Evolutionary conservation across 2,888 invertebrate genomes (phyloP).

Genomic region (Polymixis flavicincta): DNA sequence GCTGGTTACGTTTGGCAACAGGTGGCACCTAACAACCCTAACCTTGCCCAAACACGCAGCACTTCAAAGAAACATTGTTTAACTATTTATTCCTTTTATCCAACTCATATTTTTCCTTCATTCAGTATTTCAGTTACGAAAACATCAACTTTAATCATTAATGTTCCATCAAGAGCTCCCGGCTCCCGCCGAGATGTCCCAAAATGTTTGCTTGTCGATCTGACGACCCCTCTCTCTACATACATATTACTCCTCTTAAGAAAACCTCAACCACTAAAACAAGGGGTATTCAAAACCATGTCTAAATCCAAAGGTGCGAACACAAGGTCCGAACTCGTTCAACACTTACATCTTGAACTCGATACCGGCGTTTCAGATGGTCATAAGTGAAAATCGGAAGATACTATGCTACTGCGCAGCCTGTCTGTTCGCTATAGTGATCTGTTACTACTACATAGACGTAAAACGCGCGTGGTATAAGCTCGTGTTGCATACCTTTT

Average conservation of each 20-base stretch:
- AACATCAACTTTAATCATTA: neutral
- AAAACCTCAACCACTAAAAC: conserved; percentile 2
- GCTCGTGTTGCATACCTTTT: conserved; percentile 82
- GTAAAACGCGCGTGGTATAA: conserved; percentile 85
- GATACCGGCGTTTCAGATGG: conserved; percentile 81
- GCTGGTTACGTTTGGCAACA: conserved; percentile 61
- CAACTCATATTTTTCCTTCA: conserved; percentile 20
- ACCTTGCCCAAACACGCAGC: conserved; percentile 54
- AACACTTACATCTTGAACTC: conserved; percentile 42
- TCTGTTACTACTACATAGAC: conserved; percentile 81
- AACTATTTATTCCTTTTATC: conserved; percentile 44
- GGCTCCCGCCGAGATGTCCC: neutral
- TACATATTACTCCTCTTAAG: neutral
- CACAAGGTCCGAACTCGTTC: conserved; percentile 51
- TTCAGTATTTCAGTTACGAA: conserved; percentile 3
- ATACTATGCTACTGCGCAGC: conserved; percentile 78
- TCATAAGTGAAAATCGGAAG: conserved; percentile 81
- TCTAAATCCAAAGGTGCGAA: conserved; percentile 16
- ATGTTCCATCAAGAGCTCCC: neutral
- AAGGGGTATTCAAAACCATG: conserved; percentile 43
- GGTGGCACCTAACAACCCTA: conserved; percentile 53
- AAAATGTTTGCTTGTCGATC: too few species aligned
- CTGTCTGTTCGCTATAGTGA: conserved; percentile 73
- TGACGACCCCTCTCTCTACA: too few species aligned
- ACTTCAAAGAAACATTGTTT: conserved; percentile 57